Base-by-base conservation (phyloP, 2,797 vertebrate species). In the Gobio occitaniae region DNA sequence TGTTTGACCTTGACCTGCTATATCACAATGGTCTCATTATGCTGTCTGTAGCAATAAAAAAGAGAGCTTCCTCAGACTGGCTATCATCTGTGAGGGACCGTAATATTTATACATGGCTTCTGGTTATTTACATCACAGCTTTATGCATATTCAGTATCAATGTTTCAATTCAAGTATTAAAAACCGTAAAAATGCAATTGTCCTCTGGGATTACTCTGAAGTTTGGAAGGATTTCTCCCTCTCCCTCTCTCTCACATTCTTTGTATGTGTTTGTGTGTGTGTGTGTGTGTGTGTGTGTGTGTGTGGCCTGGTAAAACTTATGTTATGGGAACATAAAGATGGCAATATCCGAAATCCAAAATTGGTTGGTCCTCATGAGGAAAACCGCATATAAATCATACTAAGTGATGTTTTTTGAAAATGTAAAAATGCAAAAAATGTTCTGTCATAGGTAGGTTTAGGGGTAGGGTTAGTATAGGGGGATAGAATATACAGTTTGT, bases 111-210 rank as follows among this genome's bases (percentile, higher is more conserved):
- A 79, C 61, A n/a, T 54, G 44, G 66, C 41, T 68, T 66, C 61
- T 72, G 54, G 83, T 82, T 82, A 87, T 79, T 82, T 69, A 85
- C 59, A 68, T 75, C 61, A 74, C 56, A 85, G 77, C 36, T 41
- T 50, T 68, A 72, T 82, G 29, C 75, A 85, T 85, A 69, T 82
- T 77, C 41, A 81, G 21, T 70, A 81, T 66, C 48, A 48, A 47
- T 81, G 78, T 81, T 84, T 48, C 50, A 87, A 84, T 82, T 48
- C 63, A 81, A 77, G 19, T 70, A 69, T 59, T 48, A 56, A 56
- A 21, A 68, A 21, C 47, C 41, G 2, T 84, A 82, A 84, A 56
- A 76, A 84, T 84, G 56, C n/a, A 41, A 21, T 68, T 87, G 78
- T 87, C 72, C 75, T 69, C 36, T 69, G 69, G 78, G 52, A 84